Percentiles rank a stretch among this genome's conserved stretches.
Conservation (phyloP, 2,888 invertebrate genomes). For the Sussaba pulchella region DNA sequence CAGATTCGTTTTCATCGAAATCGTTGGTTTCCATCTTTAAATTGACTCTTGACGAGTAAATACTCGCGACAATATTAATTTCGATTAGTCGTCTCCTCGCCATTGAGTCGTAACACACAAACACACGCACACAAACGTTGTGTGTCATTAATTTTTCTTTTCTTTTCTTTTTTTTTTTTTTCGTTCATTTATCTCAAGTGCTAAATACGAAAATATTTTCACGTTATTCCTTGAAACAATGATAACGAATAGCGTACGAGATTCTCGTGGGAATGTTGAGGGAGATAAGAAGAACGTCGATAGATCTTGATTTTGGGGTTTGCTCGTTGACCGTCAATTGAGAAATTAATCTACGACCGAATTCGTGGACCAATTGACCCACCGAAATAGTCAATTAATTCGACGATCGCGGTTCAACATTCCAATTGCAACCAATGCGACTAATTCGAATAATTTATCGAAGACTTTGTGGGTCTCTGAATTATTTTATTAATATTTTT, state of each 20-base stretch:
- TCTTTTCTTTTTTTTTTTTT: not conserved
- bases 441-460: not conserved
- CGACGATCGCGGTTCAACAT: not conserved
- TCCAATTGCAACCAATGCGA: conserved; percentile 35
- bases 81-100: no score
- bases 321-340: conserved; percentile 64
- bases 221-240: not conserved
- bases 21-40: no score
- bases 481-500: conserved; percentile 26
- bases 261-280: no score
- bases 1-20: no score
- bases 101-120: no score
- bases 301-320: conserved; percentile 25
- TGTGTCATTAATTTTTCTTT: no score
- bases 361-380: conserved; percentile 61
- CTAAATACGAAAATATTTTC: not conserved
- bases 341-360: conserved; percentile 44
- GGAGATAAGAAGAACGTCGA: not conserved
- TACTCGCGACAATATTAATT: no score
- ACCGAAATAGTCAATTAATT: conserved; percentile 46
- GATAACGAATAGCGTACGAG: not conserved
- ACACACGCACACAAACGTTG: no score
- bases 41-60: no score
- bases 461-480: not conserved
- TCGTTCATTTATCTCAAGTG: conserved; percentile 5